Conservation (phyloP, 2,113 vertebrate genomes). For the Eupsittula cactorum region DNA sequence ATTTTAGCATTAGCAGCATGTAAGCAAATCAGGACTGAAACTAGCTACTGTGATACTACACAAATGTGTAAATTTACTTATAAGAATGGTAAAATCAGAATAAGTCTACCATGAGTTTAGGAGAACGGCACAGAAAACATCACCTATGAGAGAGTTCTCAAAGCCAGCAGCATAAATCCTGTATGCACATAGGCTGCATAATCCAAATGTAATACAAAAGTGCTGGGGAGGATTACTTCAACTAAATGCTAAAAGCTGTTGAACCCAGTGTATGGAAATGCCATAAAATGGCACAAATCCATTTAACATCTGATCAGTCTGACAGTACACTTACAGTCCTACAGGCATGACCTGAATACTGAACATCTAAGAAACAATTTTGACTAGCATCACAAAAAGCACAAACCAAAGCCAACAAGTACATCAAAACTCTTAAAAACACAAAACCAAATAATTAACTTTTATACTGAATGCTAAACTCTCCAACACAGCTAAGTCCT, state of each 20-base stretch:
- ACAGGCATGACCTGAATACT: slow-evolving; percentile 54
- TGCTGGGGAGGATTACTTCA: neutral
- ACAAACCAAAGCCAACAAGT: neutral
- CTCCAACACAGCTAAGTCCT: neutral
- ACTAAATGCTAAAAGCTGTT: slow-evolving; percentile 9
- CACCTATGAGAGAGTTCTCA: neutral
- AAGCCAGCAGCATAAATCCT: neutral
- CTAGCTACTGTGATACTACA: neutral
- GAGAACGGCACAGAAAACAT: neutral
- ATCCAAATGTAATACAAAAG: neutral
- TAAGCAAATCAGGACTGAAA: neutral
- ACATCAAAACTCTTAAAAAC: neutral
- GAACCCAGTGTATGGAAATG: neutral
- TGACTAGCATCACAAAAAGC: slow-evolving; percentile 25
- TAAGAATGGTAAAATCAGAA: neutral
- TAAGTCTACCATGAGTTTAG: neutral
- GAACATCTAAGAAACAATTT: neutral
- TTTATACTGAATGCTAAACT: neutral
- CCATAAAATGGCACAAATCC: slow-evolving; percentile 44
- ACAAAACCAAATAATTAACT: fast-evolving
- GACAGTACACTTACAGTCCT: slow-evolving; percentile 32
- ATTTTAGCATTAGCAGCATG: neutral
- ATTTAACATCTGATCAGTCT: slow-evolving; percentile 38
- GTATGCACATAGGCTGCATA: neutral
- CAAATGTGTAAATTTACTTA: neutral